phyloP scores from a whole-genome alignment of 2,797 vertebrate genomes.

The Pampus argenteus region DNA sequence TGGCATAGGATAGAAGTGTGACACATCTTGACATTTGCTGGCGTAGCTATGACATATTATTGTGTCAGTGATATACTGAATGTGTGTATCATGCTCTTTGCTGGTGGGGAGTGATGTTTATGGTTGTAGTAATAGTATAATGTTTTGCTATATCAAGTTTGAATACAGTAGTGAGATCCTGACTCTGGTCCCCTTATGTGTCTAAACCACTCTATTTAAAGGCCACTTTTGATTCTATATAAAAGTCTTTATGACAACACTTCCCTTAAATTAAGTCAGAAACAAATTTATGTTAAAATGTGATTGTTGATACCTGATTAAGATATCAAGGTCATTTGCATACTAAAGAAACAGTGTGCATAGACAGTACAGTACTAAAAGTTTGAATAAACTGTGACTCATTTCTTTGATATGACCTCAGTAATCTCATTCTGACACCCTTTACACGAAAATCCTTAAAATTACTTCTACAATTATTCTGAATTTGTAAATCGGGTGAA shows the following conservation, averaged over 20 bases:
- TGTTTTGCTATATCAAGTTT: slow-evolving; percentile 25
- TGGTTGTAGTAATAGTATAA: background rate
- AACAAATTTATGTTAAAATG: background rate
- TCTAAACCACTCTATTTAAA: slow-evolving; percentile 33
- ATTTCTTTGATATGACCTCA: background rate
- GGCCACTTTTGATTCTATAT: slow-evolving; percentile 1
- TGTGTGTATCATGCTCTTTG: background rate
- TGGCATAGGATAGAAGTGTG: background rate
- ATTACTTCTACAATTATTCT: background rate
- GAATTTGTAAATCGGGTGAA: background rate
- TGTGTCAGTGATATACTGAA: background rate
- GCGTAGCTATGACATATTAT: background rate
- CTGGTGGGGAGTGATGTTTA: background rate
- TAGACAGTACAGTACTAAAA: too few species aligned
- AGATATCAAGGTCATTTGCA: background rate
- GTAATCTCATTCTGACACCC: background rate
- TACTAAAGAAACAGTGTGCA: background rate
- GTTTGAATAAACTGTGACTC: background rate
- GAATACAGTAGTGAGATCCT: slow-evolving; percentile 1
- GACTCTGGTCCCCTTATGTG: slow-evolving; percentile 16
- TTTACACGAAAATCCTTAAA: too few species aligned
- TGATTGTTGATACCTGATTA: background rate
- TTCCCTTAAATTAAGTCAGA: background rate
- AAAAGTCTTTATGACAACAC: background rate
- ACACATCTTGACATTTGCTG: background rate